Conservation (phyloP, 2,113 vertebrate species). For the Mastomys coucha region DNA sequence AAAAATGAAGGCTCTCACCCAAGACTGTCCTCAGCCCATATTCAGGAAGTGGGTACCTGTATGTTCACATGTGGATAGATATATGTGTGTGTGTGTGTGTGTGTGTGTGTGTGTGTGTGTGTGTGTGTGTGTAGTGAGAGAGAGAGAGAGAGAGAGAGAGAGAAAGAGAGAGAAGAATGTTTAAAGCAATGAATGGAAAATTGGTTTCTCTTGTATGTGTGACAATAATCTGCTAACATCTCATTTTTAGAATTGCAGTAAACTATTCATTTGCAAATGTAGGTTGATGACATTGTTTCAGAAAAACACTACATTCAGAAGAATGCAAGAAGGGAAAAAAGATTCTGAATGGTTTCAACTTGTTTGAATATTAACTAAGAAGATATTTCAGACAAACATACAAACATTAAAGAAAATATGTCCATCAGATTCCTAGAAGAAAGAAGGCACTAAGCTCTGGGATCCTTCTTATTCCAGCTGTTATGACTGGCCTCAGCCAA, state of each 20-base stretch:
- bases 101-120: too few relatives aligned
- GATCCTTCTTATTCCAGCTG: neutral
- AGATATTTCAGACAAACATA: neutral
- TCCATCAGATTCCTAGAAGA: neutral
- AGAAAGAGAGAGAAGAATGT: too few relatives aligned
- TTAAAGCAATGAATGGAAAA: neutral
- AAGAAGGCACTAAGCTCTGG: neutral
- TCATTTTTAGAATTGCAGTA: conserved; percentile 15
- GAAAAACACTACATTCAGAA: conserved; percentile 47
- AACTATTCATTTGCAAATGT: neutral
- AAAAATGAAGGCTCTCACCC: neutral
- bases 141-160: too few relatives aligned
- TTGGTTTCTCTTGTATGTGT: neutral
- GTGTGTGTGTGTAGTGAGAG: too few relatives aligned
- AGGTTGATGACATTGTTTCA: neutral
- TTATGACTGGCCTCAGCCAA: neutral
- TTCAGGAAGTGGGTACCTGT: neutral
- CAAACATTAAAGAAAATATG: neutral
- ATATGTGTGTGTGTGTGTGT: too few relatives aligned
- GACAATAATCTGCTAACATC: neutral
- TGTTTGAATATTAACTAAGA: neutral
- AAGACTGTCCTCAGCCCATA: neutral
- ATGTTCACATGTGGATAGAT: too few relatives aligned
- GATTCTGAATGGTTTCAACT: conserved; percentile 31
- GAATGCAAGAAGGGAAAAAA: neutral